A percentile compares a stretch with the other conserved stretches of the same genome.
Evolutionary conservation across 2,797 vertebrate species (phyloP).

Genomic region (Myotis planiceps): DNA sequence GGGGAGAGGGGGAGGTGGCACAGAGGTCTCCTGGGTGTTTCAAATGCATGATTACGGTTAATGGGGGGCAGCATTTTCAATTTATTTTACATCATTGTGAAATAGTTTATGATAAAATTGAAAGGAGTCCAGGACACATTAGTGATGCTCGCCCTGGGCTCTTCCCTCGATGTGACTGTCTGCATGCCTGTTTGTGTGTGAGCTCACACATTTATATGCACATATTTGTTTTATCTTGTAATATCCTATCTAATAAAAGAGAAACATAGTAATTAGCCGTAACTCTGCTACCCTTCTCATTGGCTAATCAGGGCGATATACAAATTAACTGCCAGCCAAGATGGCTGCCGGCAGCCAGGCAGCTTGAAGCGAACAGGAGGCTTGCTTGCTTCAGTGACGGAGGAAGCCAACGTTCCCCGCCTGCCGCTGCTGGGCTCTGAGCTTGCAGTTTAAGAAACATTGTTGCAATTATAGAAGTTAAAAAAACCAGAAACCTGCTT

Average conservation of each 20-base stretch:
- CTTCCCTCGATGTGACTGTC: background rate
- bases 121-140: background rate
- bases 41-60: background rate
- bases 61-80: background rate
- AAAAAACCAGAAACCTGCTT: too few species aligned
- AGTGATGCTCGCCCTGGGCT: background rate
- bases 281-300: too few species aligned
- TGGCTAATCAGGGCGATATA: too few species aligned
- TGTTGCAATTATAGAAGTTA: too few species aligned
- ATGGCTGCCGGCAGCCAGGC: too few species aligned
- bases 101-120: conserved; percentile 15
- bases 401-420: too few species aligned
- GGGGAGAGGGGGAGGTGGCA: background rate
- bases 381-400: too few species aligned
- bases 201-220: background rate
- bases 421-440: too few species aligned
- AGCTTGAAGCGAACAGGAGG: too few species aligned
- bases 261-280: too few species aligned
- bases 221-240: background rate
- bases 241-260: background rate
- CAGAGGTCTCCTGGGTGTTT: background rate
- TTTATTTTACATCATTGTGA: background rate
- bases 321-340: too few species aligned
- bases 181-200: background rate
- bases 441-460: too few species aligned